Percentiles rank a stretch among this genome's conserved stretches.
These are phyloP conservation scores for Agrochola litura DNA, from an alignment of 2,888 invertebrate species.

Conservation along the genomic window DNA sequence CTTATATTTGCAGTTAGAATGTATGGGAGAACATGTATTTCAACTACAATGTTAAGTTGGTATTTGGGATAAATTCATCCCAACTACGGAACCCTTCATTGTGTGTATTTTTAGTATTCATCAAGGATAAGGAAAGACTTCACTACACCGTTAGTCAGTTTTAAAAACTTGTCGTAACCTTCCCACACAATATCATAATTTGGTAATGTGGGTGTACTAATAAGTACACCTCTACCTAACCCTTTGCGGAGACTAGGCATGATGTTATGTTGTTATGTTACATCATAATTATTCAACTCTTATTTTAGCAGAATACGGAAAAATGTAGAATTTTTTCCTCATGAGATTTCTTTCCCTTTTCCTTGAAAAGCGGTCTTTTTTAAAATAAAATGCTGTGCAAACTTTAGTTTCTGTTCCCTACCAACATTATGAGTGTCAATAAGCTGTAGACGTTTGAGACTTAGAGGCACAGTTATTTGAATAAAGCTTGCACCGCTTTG, in stretches of 20 bases:
- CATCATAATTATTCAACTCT: neutral
- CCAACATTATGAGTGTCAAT: constrained; percentile 28
- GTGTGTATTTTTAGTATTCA: neutral
- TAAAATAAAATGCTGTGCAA: constrained; percentile 24
- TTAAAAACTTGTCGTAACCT: neutral
- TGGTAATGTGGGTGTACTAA: neutral
- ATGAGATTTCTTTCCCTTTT: neutral
- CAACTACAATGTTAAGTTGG: no score
- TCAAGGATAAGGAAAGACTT: neutral
- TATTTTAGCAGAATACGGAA: neutral
- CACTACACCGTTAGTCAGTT: neutral
- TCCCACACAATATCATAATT: neutral
- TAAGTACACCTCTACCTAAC: neutral
- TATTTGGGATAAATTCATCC: no score
- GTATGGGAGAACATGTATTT: no score
- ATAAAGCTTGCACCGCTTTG: constrained; percentile 29
- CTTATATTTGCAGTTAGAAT: no score
- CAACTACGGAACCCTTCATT: no score
- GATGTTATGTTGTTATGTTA: neutral
- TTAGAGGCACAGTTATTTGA: constrained; percentile 28
- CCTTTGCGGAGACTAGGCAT: neutral
- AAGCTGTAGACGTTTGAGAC: neutral
- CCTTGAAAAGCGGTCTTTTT: neutral
- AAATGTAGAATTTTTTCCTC: neutral
- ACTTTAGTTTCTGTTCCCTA: constrained; percentile 8